Percentiles rank a stretch among this genome's conserved stretches.
These are phyloP conservation scores for Hartigia nigra DNA, from an alignment of 2,888 invertebrate species.

Conservation along the genomic window DNA sequence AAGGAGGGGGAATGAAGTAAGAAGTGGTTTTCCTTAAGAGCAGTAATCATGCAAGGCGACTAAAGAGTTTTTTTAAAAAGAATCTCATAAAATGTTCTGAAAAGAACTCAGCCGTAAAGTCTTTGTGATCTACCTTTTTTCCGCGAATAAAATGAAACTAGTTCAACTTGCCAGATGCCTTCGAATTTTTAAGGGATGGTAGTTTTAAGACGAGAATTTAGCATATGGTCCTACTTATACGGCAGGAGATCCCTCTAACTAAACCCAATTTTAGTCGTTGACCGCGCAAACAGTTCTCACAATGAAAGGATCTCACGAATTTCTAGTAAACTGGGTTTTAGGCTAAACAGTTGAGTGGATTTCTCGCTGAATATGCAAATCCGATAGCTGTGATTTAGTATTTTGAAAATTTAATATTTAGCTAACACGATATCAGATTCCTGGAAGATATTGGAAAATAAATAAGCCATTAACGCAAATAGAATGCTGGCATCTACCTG, in stretches of 20 bases:
- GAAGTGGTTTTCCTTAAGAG: background rate
- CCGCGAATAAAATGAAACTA: constrained; percentile 23
- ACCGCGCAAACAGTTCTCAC: background rate
- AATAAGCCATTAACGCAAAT: background rate
- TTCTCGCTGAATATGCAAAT: background rate
- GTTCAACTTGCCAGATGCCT: constrained; percentile 24
- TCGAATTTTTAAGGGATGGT: constrained; percentile 40
- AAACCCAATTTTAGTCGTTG: background rate
- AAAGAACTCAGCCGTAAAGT: constrained; percentile 46
- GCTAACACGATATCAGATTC: background rate
- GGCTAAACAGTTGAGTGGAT: background rate
- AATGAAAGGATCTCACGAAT: background rate
- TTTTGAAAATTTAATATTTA: background rate
- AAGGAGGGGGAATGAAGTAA: background rate
- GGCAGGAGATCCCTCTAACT: constrained; percentile 1
- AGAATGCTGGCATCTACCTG: background rate
- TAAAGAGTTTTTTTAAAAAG: background rate
- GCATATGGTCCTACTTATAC: constrained; percentile 8
- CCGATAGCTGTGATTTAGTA: background rate
- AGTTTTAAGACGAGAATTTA: constrained; percentile 1
- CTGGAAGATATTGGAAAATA: background rate
- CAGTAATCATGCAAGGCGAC: background rate
- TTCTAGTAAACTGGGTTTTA: background rate
- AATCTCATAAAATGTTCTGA: constrained; percentile 48
- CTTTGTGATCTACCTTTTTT: constrained; percentile 26